Conservation (phyloP, 2,888 invertebrate species). For the Rhagonycha fulva region DNA sequence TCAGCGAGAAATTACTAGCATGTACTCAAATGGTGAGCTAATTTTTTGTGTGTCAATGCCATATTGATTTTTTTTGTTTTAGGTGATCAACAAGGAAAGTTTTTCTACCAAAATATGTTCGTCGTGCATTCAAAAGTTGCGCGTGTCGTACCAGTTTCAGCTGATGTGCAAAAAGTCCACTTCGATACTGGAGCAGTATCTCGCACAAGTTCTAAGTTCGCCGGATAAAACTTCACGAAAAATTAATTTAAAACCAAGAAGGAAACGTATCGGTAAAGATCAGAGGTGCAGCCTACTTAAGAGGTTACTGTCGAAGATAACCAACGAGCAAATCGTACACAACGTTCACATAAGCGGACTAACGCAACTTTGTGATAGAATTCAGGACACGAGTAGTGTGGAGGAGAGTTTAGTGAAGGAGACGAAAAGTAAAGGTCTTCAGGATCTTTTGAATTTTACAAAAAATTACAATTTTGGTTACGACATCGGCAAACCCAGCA, state of each 20-base stretch:
- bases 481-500: conserved; percentile 41
- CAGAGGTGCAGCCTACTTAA: conserved; percentile 51
- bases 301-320: conserved; percentile 43
- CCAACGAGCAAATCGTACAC: conserved; percentile 27
- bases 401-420: neutral
- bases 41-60: conserved; percentile 39
- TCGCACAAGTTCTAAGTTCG: conserved; percentile 44
- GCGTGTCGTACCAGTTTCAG: conserved; percentile 51
- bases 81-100: conserved; percentile 50
- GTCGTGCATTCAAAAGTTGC: conserved; percentile 49
- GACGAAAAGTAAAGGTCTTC: conserved; percentile 38
- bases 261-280: conserved; percentile 50
- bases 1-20: conserved; percentile 51
- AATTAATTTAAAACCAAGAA: conserved; percentile 16
- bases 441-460: conserved; percentile 50
- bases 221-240: conserved; percentile 24
- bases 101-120: conserved; percentile 50
- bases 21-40: conserved; percentile 52
- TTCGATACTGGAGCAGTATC: conserved; percentile 47
- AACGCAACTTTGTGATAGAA: conserved; percentile 22
- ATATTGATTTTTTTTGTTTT: conserved; percentile 53
- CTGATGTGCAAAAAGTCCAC: conserved; percentile 52
- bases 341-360: conserved; percentile 28
- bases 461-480: conserved; percentile 50
- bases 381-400: neutral